A percentile compares a stretch with the other conserved stretches of the same genome.
Evolutionary conservation across 2,113 vertebrate species (phyloP).

Genomic region (Callionymus lyra): DNA sequence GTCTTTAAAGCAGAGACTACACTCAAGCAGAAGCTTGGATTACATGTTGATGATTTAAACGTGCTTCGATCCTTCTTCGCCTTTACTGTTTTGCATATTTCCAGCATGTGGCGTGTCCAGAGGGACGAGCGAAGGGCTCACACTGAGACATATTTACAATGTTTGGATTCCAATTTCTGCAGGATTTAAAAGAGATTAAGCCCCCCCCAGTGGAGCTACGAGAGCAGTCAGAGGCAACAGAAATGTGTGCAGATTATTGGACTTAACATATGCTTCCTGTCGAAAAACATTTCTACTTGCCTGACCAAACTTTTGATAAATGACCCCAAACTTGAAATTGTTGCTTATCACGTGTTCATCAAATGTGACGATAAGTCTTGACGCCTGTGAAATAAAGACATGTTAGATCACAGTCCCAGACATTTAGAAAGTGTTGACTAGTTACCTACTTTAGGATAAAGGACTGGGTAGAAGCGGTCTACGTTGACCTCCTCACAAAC

Average conservation of each 20-base stretch:
- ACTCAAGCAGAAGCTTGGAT: not conserved
- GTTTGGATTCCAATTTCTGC: constrained; percentile 3
- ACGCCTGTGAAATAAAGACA: constrained; percentile 69
- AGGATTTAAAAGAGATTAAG: constrained; percentile 14
- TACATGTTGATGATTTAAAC: constrained; percentile 7
- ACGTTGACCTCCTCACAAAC: constrained; percentile 93
- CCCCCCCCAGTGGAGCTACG: no score
- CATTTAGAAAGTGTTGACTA: not conserved
- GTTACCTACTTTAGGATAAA: constrained; percentile 74
- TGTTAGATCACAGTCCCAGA: not conserved
- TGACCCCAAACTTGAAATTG: constrained; percentile 94
- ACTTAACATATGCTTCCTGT: no score
- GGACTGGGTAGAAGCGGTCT: constrained; percentile 89
- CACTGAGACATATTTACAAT: constrained; percentile 1
- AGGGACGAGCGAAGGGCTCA: constrained; percentile 4
- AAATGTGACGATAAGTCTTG: constrained; percentile 87
- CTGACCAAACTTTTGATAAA: constrained; percentile 94
- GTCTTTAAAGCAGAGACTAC: not conserved
- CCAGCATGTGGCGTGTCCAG: constrained; percentile 8
- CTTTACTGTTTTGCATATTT: not conserved
- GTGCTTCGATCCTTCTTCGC: not conserved
- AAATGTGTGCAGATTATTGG: no score
- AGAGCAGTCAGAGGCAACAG: no score
- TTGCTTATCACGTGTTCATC: constrained; percentile 96
- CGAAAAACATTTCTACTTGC: no score